Base-by-base conservation (phyloP, 2,888 invertebrate genomes). In the Elgonia sp. region DNA sequence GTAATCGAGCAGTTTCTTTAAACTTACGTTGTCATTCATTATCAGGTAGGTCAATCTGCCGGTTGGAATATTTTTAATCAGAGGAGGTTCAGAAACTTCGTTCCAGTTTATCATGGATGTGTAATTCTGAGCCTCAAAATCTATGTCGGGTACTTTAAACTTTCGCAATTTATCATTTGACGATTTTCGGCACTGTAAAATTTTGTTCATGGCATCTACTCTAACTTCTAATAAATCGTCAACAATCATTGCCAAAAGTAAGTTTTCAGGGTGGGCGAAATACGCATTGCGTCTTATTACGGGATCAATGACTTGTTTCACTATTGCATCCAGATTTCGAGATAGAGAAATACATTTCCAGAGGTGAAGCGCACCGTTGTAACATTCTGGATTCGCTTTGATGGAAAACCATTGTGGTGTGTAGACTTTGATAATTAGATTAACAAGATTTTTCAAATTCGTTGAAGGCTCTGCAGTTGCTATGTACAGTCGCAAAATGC, bases 251-350 rank as follows among this genome's bases (percentile, higher is more conserved):
- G 76, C 69, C 10, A 82, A 46, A 8, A 85, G 20, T 7, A 88
- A n/a, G 57, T 82, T 77, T 82, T 82, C 88, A 1, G 76, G 37
- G 20, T 86, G 73, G 16, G 57, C 79, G 57, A 83, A 86, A 46
- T 76, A 86, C 8, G 20, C 63, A 60, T 88, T 86, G 21, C 82
- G 50, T 55, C 83, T 53, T 14, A 88, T 88, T n/a, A 83, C 86
- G 39, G 86, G 73, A 60, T 69, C 55, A 40, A 84, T 46, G 0
- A 79, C 63, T 70, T 90, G 87, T 81, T 90, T 90, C 0, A 79
- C 55, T 18, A 50, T 21, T 37, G 62, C 14, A 12, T 70, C 55
- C 53, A 84, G 69, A 50, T 6, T 20, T 29, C 76, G n/a, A n/a
- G 82, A 82, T 18, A 70, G 62, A 0, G 62, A 75, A 46, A 80